A percentile compares a stretch with the other conserved stretches of the same genome.
These are phyloP conservation scores for Taxidea taxus DNA, from an alignment of 2,113 vertebrate species.

Conservation along the genomic window DNA sequence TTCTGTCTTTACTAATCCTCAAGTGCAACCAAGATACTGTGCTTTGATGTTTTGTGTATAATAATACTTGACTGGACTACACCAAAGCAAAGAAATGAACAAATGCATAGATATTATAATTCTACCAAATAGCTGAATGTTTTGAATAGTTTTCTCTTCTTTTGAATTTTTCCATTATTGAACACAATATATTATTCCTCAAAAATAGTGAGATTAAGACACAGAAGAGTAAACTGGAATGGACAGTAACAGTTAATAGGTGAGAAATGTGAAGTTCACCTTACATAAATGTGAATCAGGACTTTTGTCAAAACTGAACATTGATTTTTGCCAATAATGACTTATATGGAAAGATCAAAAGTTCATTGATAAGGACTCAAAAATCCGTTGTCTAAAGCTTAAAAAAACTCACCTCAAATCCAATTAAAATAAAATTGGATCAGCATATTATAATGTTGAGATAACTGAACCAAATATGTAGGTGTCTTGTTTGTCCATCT, in stretches of 20 bases:
- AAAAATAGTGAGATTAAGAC: neutral
- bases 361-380: neutral
- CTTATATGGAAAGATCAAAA: neutral
- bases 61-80: neutral
- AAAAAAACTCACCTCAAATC: neutral
- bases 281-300: neutral
- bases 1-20: neutral
- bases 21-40: neutral
- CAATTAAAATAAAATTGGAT: conserved; percentile 43
- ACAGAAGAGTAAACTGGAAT: neutral
- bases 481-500: neutral
- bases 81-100: neutral
- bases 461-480: conserved; percentile 11
- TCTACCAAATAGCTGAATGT: neutral
- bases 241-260: neutral
- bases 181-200: neutral
- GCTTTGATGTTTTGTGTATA: neutral
- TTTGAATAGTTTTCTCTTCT: neutral
- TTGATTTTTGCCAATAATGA: conserved; percentile 27
- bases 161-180: neutral
- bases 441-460: neutral
- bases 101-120: neutral
- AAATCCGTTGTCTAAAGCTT: neutral
- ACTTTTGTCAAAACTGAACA: neutral
- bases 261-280: neutral